These are phyloP conservation scores for Chiridota heheva DNA, from an alignment of 35 echinoderm and acorn worm species.

Conservation along the genomic window DNA sequence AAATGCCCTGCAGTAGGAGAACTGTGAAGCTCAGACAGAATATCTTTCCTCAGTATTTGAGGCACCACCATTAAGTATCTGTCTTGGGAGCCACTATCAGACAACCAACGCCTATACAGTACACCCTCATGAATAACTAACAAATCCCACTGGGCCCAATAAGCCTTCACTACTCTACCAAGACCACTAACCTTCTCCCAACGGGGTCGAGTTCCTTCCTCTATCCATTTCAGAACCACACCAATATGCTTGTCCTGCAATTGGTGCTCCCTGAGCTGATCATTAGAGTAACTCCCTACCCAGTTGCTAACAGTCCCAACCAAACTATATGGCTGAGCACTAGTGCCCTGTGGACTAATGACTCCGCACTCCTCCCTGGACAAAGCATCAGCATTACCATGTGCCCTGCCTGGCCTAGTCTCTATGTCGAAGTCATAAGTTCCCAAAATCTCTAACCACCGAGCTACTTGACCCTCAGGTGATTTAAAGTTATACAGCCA, in stretches of 20 bases:
- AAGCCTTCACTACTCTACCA: not conserved
- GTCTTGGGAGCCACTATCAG: conserved; percentile 7
- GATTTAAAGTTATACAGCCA: conserved; percentile 43
- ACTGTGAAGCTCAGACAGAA: conserved; percentile 11
- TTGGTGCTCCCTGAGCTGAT: not conserved
- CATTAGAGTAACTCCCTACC: not conserved
- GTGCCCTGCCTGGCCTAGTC: conserved; percentile 32
- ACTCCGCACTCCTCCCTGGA: not conserved
- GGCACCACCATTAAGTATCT: conserved; percentile 9
- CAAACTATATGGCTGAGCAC: not conserved
- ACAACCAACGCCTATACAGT: not conserved
- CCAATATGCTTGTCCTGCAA: not conserved
- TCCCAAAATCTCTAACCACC: conserved; percentile 43
- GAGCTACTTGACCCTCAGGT: conserved; percentile 50
- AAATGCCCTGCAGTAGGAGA: conserved; percentile 19
- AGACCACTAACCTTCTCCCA: not conserved
- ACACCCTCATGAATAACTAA: not conserved
- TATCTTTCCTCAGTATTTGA: not conserved
- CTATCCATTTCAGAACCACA: not conserved
- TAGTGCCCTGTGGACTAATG: not conserved
- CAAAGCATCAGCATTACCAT: conserved; percentile 48
- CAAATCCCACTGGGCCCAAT: not conserved
- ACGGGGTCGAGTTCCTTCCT: not conserved
- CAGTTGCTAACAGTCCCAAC: not conserved
- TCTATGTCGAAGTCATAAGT: conserved; percentile 32